Percentiles rank a stretch among this genome's conserved stretches.
These are phyloP conservation scores for Enhydra lutris DNA, from an alignment of 2,113 vertebrate genomes.

Conservation along the genomic window DNA sequence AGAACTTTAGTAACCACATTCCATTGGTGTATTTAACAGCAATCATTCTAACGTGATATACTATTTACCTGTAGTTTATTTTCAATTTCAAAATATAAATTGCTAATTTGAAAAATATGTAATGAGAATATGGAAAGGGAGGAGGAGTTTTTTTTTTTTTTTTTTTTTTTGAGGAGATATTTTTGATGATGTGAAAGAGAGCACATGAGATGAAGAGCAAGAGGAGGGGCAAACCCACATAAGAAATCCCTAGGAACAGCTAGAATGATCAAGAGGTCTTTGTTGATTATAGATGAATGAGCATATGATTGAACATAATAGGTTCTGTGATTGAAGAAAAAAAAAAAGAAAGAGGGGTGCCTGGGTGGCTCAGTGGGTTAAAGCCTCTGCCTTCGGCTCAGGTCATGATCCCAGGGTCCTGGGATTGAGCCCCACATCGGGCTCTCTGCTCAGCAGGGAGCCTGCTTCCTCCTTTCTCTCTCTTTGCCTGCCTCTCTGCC, in stretches of 20 bases:
- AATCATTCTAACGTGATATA: not conserved
- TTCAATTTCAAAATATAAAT: not conserved
- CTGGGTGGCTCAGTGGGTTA: no score
- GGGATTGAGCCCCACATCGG: no score
- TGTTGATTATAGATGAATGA: not conserved
- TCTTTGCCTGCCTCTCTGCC: no score
- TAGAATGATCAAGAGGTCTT: not conserved
- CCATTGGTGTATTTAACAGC: not conserved
- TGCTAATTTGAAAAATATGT: not conserved
- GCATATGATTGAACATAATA: not conserved
- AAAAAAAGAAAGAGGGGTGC: not conserved
- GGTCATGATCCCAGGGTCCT: no score
- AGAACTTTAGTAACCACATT: not conserved
- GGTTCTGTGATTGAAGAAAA: not conserved
- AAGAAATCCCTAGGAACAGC: not conserved
- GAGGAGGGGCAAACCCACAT: fast-evolving
- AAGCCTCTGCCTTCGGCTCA: no score
- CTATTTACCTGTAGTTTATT: not conserved
- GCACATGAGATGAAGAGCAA: not conserved
- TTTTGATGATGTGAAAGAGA: not conserved
- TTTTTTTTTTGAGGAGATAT: no score
- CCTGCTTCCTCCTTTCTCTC: no score
- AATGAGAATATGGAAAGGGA: not conserved
- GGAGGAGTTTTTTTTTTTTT: no score
- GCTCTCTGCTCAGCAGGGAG: no score